A percentile compares a stretch with the other conserved stretches of the same genome.
phyloP scores from a whole-genome alignment of 2,113 vertebrate genomes.

The Eidolon helvum region DNA sequence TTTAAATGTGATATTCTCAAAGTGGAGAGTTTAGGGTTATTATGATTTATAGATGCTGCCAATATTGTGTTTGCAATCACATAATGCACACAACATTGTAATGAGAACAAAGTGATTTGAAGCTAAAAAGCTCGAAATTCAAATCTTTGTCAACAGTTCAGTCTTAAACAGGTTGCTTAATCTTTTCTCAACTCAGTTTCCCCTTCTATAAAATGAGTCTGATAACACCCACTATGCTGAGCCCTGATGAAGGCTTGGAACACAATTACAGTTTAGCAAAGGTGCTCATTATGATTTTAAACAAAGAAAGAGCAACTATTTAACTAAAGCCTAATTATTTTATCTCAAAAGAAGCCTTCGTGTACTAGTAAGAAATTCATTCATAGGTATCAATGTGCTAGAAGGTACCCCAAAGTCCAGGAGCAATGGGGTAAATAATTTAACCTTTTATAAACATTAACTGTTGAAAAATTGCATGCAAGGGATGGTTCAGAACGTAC shows the following conservation, averaged over 20 bases:
- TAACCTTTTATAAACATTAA: slow-evolving; percentile 59
- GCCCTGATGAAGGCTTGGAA: neutral
- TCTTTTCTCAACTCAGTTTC: neutral
- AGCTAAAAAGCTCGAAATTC: neutral
- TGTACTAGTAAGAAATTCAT: neutral
- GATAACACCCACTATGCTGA: neutral
- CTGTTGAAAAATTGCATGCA: slow-evolving; percentile 64
- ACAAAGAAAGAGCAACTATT: neutral
- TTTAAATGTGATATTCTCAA: neutral
- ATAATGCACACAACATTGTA: neutral
- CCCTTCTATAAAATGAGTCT: neutral
- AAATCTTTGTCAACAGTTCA: neutral
- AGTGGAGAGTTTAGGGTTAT: neutral
- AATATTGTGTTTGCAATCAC: neutral
- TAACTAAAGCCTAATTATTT: neutral
- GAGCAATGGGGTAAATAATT: neutral
- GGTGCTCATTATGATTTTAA: neutral
- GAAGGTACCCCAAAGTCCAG: neutral
- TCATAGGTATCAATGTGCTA: neutral
- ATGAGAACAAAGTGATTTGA: neutral
- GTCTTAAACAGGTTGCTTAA: neutral
- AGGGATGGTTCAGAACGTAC: slow-evolving; percentile 74
- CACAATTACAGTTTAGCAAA: neutral
- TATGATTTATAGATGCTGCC: neutral
- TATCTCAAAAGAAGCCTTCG: neutral